These are phyloP conservation scores for Chymomyza procnemis DNA, from an alignment of 2,888 invertebrate species.

Conservation along the genomic window DNA sequence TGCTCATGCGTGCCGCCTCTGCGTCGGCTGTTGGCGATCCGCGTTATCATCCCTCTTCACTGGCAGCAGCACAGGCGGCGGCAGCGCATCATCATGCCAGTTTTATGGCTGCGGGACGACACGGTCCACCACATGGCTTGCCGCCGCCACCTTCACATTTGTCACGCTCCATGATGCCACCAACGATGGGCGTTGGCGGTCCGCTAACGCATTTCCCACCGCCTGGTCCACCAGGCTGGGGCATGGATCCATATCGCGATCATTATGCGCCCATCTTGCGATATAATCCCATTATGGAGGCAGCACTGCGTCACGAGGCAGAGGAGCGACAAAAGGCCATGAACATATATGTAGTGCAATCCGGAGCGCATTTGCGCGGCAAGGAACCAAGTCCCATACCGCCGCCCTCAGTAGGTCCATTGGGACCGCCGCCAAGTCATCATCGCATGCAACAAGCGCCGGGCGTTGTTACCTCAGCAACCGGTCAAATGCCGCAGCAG, in stretches of 20 bases:
- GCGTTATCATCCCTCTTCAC: slow-evolving; percentile 80
- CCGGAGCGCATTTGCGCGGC: slow-evolving; percentile 76
- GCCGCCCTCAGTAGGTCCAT: slow-evolving; percentile 68
- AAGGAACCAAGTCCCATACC: slow-evolving; percentile 79
- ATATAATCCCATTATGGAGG: slow-evolving; percentile 89
- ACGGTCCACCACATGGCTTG: slow-evolving; percentile 78
- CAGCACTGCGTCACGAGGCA: slow-evolving; percentile 87
- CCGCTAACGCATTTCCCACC: slow-evolving; percentile 82
- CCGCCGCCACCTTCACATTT: slow-evolving; percentile 80
- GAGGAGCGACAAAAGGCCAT: slow-evolving; percentile 88
- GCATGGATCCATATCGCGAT: slow-evolving; percentile 83
- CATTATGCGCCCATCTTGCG: slow-evolving; percentile 84
- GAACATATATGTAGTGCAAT: slow-evolving; percentile 84
- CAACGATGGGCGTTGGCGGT: slow-evolving; percentile 78
- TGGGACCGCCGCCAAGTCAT: slow-evolving; percentile 72
- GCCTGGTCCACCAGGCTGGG: slow-evolving; percentile 81
- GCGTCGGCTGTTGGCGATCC: slow-evolving; percentile 77
- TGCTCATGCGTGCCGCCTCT: slow-evolving; percentile 77
- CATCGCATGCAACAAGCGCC: slow-evolving; percentile 74
- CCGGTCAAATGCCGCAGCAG: slow-evolving; percentile 22
- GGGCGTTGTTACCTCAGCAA: slow-evolving; percentile 23
- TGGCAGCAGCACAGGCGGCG: slow-evolving; percentile 76
- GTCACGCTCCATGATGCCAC: slow-evolving; percentile 80
- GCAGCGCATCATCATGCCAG: slow-evolving; percentile 78
- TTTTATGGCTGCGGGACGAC: slow-evolving; percentile 78